phyloP scores from a whole-genome alignment of 1,140 invertebrate genomes.

The Lordiphosa stackelbergi region DNA sequence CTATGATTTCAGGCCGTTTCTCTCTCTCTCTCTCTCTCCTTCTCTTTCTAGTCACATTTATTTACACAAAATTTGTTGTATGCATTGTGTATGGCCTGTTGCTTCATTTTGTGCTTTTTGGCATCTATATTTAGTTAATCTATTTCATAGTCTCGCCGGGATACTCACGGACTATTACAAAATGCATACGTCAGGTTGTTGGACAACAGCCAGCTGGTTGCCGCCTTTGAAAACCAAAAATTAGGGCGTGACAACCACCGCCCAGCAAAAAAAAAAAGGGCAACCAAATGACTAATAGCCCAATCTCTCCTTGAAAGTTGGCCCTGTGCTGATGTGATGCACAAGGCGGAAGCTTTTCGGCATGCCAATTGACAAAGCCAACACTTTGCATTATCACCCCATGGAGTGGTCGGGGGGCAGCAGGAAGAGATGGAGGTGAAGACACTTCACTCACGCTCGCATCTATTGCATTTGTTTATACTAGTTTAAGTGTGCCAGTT shows the following conservation, averaged over 20 bases:
- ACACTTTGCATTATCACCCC: slow-evolving; percentile 33
- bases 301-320: slow-evolving; percentile 10
- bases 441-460: slow-evolving; percentile 6
- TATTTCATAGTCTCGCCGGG: too few species aligned
- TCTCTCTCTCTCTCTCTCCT: too few species aligned
- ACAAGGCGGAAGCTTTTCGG: slow-evolving; percentile 50
- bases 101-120: too few species aligned
- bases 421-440: background rate
- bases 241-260: background rate
- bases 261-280: background rate
- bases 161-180: slow-evolving; percentile 30
- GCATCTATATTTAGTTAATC: too few species aligned
- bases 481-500: slow-evolving; percentile 30
- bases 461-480: slow-evolving; percentile 15
- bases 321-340: slow-evolving; percentile 10
- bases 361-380: slow-evolving; percentile 53
- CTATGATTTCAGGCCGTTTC: too few species aligned
- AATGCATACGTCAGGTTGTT: slow-evolving; percentile 37
- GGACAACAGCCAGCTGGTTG: slow-evolving; percentile 30
- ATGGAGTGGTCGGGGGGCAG: background rate
- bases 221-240: slow-evolving; percentile 14
- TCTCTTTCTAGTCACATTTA: too few species aligned
- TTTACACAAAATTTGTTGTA: too few species aligned
- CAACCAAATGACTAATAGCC: slow-evolving; percentile 38
- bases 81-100: too few species aligned